Percentiles rank a stretch among this genome's conserved stretches.
Conservation (phyloP, 2,113 vertebrate species). For the Myodes glareolus region DNA sequence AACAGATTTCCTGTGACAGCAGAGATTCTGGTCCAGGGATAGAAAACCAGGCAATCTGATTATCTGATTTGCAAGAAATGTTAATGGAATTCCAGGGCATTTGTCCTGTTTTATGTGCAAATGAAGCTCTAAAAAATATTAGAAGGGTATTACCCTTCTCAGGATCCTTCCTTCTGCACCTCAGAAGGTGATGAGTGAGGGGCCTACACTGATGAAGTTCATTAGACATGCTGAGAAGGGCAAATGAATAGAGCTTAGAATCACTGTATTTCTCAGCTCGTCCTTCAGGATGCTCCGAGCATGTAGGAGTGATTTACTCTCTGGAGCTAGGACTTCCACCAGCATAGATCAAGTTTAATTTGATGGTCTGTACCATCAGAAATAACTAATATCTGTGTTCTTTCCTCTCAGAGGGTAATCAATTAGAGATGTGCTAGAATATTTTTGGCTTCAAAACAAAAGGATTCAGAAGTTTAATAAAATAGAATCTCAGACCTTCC, state of each 20-base stretch:
- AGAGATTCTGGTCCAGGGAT: constrained; percentile 56
- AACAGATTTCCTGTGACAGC: constrained; percentile 42
- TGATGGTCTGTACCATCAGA: constrained; percentile 62
- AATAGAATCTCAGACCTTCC: constrained; percentile 18
- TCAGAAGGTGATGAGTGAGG: constrained; percentile 38
- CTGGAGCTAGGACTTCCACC: constrained; percentile 23
- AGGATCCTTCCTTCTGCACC: constrained; percentile 50
- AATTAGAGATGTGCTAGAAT: constrained; percentile 16
- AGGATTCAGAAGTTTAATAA: constrained; percentile 67
- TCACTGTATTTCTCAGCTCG: not conserved
- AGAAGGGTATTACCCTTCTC: constrained; percentile 38
- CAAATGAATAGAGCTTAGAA: not conserved
- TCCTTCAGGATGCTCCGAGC: constrained; percentile 28
- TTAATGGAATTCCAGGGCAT: constrained; percentile 63
- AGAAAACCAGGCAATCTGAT: constrained; percentile 61
- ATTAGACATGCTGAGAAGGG: constrained; percentile 36
- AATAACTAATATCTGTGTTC: constrained; percentile 62
- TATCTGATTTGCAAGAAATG: constrained; percentile 56
- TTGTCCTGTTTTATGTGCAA: constrained; percentile 71
- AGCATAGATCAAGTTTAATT: constrained; percentile 50
- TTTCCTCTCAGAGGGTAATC: constrained; percentile 54
- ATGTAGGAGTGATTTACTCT: constrained; percentile 16
- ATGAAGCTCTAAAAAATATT: constrained; percentile 63
- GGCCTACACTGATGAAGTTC: constrained; percentile 15
- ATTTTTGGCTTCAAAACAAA: constrained; percentile 66